Conservation (phyloP, 2,888 invertebrate species). For the Xestia sexstrigata region DNA sequence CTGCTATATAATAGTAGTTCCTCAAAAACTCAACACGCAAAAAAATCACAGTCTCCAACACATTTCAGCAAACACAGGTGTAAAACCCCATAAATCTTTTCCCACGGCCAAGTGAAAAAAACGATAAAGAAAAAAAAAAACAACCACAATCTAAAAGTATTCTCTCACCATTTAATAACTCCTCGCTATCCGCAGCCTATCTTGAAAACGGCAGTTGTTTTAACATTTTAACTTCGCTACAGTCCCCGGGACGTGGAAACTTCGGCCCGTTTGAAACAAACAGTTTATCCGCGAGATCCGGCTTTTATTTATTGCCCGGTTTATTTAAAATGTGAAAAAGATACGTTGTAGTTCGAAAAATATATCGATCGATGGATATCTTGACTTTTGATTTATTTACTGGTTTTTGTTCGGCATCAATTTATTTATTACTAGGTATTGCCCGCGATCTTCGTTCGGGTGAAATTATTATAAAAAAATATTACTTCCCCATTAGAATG, state of each 20-base stretch:
- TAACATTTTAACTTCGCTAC: constrained; percentile 52
- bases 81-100: not conserved
- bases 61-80: constrained; percentile 9
- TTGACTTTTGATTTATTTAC: constrained; percentile 36
- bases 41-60: constrained; percentile 5
- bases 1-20: no score
- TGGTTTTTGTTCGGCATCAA: not conserved
- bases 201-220: constrained; percentile 53
- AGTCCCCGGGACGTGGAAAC: constrained; percentile 29
- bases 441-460: no score
- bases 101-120: constrained; percentile 13
- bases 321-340: constrained; percentile 51
- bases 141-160: constrained; percentile 25
- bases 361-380: constrained; percentile 18
- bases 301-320: constrained; percentile 53
- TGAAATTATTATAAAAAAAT: no score
- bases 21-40: not conserved
- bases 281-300: constrained; percentile 52
- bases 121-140: not conserved
- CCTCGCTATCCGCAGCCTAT: constrained; percentile 34
- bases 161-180: constrained; percentile 42
- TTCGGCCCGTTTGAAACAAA: constrained; percentile 36
- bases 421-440: not conserved
- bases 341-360: constrained; percentile 19
- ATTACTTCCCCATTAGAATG: no score